Evolutionary conservation across 2,888 invertebrate species (phyloP).

Genomic region (Rugalucina vietnamica): DNA sequence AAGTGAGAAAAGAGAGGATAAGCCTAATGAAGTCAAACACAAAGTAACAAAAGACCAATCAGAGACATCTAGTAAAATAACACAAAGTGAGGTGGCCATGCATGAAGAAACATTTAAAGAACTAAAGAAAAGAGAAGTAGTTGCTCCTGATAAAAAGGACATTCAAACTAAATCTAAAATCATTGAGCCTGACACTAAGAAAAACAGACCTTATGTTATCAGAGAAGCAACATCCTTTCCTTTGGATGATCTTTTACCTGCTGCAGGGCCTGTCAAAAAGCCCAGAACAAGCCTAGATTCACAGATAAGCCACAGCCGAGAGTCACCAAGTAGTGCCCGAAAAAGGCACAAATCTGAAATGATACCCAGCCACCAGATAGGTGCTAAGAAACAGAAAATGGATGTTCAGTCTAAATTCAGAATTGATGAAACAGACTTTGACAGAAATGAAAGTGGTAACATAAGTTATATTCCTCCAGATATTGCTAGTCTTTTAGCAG

Average conservation of each 20-base stretch:
- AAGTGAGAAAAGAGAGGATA: neutral
- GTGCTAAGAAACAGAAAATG: neutral
- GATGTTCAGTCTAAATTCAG: neutral
- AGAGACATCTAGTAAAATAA: neutral
- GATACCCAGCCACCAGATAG: neutral
- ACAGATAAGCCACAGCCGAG: neutral
- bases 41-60: neutral
- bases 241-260: constrained; percentile 54
- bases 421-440: neutral
- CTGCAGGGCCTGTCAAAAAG: neutral
- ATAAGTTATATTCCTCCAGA: neutral
- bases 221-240: constrained; percentile 49
- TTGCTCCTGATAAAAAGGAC: neutral
- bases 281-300: constrained; percentile 2
- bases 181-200: constrained; percentile 13
- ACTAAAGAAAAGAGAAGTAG: neutral
- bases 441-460: neutral
- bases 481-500: neutral
- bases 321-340: neutral
- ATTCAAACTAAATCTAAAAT: neutral
- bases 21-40: neutral
- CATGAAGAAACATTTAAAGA: neutral
- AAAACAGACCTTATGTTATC: constrained; percentile 32
- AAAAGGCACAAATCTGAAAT: constrained; percentile 5
- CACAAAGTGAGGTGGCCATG: neutral